Conservation (phyloP, 2,113 vertebrate genomes). For the Pterophyllum scalare region DNA sequence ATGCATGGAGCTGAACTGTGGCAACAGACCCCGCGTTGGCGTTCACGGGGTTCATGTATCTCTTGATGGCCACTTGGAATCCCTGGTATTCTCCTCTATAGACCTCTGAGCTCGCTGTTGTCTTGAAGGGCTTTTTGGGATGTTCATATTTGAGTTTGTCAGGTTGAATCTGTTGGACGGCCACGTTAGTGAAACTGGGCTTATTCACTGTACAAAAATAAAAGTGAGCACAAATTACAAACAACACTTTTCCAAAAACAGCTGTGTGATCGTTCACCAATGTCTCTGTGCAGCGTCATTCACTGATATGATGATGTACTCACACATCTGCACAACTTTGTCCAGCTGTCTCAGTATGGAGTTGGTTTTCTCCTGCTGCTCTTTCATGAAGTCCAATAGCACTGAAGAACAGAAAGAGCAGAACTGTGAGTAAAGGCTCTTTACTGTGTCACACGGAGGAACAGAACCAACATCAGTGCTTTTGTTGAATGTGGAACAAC, state of each 20-base stretch:
- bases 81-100: slow-evolving; percentile 84
- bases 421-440: not conserved
- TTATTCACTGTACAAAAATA: slow-evolving; percentile 16
- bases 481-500: too few species aligned
- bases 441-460: not conserved
- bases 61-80: slow-evolving; percentile 88
- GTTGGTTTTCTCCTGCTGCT: slow-evolving; percentile 13
- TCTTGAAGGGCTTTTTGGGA: slow-evolving; percentile 68
- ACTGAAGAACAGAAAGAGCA: slow-evolving; percentile 39
- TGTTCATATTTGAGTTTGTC: slow-evolving; percentile 70
- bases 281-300: not conserved
- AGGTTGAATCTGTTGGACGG: slow-evolving; percentile 82
- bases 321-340: slow-evolving; percentile 28
- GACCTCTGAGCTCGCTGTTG: slow-evolving; percentile 66
- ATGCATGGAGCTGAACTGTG: not conserved
- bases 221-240: not conserved
- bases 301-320: slow-evolving; percentile 30
- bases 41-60: slow-evolving; percentile 76
- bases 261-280: not conserved
- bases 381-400: slow-evolving; percentile 7
- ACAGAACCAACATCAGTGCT: not conserved
- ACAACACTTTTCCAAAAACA: not conserved
- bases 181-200: slow-evolving; percentile 56
- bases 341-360: slow-evolving; percentile 24
- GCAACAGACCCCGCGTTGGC: slow-evolving; percentile 69